phyloP scores from a whole-genome alignment of 1,140 invertebrate genomes.

The Polypedilum vanderplanki region DNA sequence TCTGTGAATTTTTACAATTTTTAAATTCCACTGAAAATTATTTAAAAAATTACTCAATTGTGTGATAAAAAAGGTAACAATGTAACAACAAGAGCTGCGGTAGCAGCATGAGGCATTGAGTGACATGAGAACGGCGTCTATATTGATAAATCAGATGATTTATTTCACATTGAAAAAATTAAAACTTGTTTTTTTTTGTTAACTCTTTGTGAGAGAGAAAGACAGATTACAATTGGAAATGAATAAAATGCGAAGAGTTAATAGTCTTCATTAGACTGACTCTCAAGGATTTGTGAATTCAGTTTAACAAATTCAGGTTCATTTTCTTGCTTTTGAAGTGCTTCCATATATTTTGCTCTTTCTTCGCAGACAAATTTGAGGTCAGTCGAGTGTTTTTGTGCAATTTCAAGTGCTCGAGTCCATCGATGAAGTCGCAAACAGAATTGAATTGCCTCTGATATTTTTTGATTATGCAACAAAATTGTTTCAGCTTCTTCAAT shows the following conservation, averaged over 20 bases:
- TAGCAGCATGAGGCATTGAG: too few species aligned
- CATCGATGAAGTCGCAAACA: constrained; percentile 81
- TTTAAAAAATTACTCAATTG: too few species aligned
- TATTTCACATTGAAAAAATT: too few species aligned
- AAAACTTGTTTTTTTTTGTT: too few species aligned
- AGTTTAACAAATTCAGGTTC: constrained; percentile 64
- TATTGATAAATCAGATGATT: too few species aligned
- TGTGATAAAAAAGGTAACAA: too few species aligned
- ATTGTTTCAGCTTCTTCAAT: constrained; percentile 74
- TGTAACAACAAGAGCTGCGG: too few species aligned
- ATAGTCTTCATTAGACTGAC: constrained; percentile 1
- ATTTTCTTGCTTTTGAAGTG: constrained; percentile 67
- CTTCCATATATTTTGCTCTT: constrained; percentile 65
- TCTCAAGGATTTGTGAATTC: constrained; percentile 33
- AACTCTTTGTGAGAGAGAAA: too few species aligned
- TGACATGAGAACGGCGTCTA: too few species aligned
- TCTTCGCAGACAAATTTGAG: constrained; percentile 71
- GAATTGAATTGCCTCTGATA: constrained; percentile 68
- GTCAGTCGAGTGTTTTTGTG: constrained; percentile 69
- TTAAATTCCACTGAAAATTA: too few species aligned
- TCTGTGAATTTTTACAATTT: too few species aligned
- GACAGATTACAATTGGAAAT: too few species aligned
- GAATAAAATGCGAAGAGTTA: not conserved
- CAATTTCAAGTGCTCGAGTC: constrained; percentile 80
- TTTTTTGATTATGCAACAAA: constrained; percentile 68